Base-by-base conservation (phyloP, 2,797 vertebrate genomes). In the Paramormyrops hopkinsi region DNA sequence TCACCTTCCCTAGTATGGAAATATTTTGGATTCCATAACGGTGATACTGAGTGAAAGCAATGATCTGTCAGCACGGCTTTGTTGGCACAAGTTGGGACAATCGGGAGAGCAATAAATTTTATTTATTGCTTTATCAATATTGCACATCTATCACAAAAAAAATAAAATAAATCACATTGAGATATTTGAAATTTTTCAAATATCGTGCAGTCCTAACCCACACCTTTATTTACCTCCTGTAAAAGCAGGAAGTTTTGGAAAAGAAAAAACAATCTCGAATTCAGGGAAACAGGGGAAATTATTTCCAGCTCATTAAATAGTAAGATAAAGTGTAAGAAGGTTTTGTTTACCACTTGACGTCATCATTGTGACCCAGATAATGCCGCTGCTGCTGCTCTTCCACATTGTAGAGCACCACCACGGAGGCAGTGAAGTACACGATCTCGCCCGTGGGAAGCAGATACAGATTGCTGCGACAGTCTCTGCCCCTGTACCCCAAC, bases 401-500 rank as follows among this genome's bases (percentile, higher is more conserved):
- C 0, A 96, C 95, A 25, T 97, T 97, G 93, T 97, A 98, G 7
- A 98, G 95, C 51, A 98, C 97, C 1, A 97, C 97, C 91, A 97
- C 97, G 0, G 97, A 97, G 41, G 98, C 98, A 59, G 97, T 97
- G 79, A 98, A 98, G 93, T 98, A 98, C 29, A 98, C 96, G 0
- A 98, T 96, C 95, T 98, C 98, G 19, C 98, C 98, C 0, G 98
- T 98, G 87, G 98, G 98, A 90, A 98, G 95, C 92, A 98, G 95
- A 92, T 96, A 98, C 51, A 98, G 96, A 93, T 98, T 98, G 90
- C 95, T 95, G 85, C 98, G 96, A 88, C 98, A 98, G 94, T 98
- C 98, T 0, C 97, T 95, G 1, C 98, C 98, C 0, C 98, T 95
- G 92, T 98, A 98, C 12, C 98, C 98, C 0, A 98, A 98, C 88